phyloP scores from a whole-genome alignment of 2,797 vertebrate species.

The Oreortyx pictus region DNA sequence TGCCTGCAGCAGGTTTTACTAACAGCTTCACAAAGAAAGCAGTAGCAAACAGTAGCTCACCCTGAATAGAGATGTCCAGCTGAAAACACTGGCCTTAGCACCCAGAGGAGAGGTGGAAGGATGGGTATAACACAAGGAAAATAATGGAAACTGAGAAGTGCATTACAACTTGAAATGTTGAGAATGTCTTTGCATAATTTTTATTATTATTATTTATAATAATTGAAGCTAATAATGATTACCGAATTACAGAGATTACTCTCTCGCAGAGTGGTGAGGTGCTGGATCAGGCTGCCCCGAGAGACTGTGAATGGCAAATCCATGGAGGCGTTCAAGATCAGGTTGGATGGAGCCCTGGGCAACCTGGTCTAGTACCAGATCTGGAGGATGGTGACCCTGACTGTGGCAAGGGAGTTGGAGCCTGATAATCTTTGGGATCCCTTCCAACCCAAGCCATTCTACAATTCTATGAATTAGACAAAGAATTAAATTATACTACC shows the following conservation, averaged over 20 bases:
- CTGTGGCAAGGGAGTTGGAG: no score
- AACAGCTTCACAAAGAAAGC: neutral
- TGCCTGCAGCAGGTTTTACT: neutral
- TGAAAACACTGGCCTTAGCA: neutral
- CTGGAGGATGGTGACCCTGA: no score
- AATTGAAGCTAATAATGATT: neutral
- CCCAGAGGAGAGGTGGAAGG: neutral
- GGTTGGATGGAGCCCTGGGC: no score
- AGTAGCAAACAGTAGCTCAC: neutral
- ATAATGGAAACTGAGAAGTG: neutral
- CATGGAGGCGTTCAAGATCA: no score
- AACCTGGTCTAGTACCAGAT: no score
- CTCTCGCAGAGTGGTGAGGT: no score
- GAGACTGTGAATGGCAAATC: no score
- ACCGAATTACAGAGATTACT: no score
- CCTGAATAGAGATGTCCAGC: neutral
- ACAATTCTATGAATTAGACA: neutral
- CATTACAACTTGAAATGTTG: neutral
- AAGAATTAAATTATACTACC: neutral
- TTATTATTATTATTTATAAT: neutral
- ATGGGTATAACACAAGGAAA: neutral
- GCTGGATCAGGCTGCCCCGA: no score
- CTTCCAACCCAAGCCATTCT: no score
- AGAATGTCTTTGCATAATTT: neutral
- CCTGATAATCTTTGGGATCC: no score